Conservation (phyloP, 2,113 vertebrate genomes). For the Dasypus novemcinctus region DNA sequence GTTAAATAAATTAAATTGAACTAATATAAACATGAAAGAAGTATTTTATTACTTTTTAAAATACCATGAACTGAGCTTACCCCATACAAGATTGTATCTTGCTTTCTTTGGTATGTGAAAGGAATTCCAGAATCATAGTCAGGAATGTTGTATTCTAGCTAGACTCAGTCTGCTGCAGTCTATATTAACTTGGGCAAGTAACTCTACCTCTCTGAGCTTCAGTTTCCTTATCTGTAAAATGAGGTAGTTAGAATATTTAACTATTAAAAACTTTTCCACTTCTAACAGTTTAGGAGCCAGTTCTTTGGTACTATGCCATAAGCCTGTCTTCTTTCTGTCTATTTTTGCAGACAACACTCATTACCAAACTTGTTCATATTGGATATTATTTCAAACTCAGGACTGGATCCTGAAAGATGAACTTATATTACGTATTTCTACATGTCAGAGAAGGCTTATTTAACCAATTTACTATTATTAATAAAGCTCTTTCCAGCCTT, state of each 20-base stretch:
- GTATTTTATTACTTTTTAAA: conserved; percentile 22
- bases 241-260: neutral
- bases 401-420: neutral
- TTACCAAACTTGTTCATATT: neutral
- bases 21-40: neutral
- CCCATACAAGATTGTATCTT: neutral
- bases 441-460: neutral
- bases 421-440: neutral
- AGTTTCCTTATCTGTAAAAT: neutral
- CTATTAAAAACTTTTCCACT: neutral
- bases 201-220: neutral
- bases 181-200: neutral
- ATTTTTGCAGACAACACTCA: neutral
- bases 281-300: neutral
- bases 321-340: neutral
- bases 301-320: neutral
- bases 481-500: neutral
- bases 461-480: neutral
- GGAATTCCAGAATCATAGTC: neutral
- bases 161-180: neutral
- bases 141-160: neutral
- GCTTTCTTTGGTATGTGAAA: neutral
- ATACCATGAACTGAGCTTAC: neutral
- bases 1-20: neutral
- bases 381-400: conserved; percentile 22